Conservation (phyloP, 2,113 vertebrate species). For the Semnornis frantzii region DNA sequence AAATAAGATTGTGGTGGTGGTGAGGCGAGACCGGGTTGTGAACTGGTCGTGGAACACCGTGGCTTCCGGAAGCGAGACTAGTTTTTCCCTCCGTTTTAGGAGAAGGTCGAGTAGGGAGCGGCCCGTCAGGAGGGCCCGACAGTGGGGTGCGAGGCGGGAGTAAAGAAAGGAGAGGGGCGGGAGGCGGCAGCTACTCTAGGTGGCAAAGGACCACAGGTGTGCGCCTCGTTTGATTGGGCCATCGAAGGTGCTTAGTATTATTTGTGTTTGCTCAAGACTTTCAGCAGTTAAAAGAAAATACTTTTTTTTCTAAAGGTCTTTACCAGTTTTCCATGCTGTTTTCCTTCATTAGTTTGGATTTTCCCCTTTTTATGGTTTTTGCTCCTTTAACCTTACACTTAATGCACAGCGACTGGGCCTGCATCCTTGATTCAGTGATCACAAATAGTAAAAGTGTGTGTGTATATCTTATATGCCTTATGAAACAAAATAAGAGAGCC, state of each 20-base stretch:
- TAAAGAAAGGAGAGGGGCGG: too few relatives aligned
- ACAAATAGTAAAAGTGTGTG: rapidly evolving
- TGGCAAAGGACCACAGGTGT: rapidly evolving
- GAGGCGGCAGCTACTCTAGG: not conserved
- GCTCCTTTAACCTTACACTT: not conserved
- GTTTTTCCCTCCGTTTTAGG: rapidly evolving
- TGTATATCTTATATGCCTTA: too few relatives aligned
- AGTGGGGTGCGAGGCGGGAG: not conserved
- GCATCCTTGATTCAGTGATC: not conserved
- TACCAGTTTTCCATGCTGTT: rapidly evolving
- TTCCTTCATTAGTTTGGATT: not conserved
- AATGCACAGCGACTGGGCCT: rapidly evolving
- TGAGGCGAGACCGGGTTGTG: not conserved
- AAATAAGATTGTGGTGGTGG: too few relatives aligned
- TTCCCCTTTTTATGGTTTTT: not conserved
- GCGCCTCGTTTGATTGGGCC: not conserved
- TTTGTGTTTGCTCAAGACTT: not conserved
- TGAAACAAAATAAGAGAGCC: not conserved
- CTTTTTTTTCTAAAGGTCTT: too few relatives aligned
- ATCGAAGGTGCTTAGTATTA: rapidly evolving
- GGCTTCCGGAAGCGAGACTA: too few relatives aligned
- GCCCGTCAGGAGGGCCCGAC: not conserved
- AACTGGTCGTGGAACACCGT: not conserved
- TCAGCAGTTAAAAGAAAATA: not conserved
- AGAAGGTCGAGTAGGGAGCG: not conserved